These are phyloP conservation scores for Petromus typicus DNA, from an alignment of 2,113 vertebrate genomes.

Conservation along the genomic window DNA sequence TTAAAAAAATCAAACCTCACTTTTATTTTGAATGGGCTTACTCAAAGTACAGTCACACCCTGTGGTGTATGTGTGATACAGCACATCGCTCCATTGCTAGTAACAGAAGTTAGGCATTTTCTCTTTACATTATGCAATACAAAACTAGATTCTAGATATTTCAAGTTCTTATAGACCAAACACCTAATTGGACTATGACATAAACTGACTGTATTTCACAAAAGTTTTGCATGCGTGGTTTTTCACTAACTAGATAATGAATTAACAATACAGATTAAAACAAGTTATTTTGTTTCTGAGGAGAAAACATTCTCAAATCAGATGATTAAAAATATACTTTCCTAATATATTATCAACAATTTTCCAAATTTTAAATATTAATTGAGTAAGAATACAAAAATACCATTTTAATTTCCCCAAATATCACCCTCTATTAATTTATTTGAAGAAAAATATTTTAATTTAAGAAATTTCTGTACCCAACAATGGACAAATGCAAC, in stretches of 20 bases:
- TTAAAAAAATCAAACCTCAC: constrained; percentile 51
- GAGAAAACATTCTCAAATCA: constrained; percentile 72
- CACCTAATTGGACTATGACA: constrained; percentile 47
- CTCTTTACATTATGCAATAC: constrained; percentile 32
- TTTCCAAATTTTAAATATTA: constrained; percentile 64
- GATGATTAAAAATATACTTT: constrained; percentile 73
- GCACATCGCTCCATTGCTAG: constrained; percentile 58
- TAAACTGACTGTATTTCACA: constrained; percentile 71
- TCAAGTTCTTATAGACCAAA: constrained; percentile 70
- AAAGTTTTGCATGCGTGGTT: constrained; percentile 65
- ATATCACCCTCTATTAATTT: neutral
- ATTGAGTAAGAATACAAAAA: neutral
- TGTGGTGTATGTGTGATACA: neutral
- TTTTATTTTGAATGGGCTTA: constrained; percentile 62
- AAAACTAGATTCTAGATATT: constrained; percentile 75
- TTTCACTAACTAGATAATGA: constrained; percentile 77
- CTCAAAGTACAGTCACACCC: constrained; percentile 57
- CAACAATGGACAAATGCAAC: constrained; percentile 82
- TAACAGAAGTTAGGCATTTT: constrained; percentile 64
- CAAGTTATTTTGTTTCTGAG: constrained; percentile 72
- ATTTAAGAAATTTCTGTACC: constrained; percentile 45
- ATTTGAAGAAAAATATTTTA: constrained; percentile 29
- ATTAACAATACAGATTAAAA: constrained; percentile 65
- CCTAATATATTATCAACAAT: constrained; percentile 53
- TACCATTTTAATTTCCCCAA: constrained; percentile 9